Conservation (phyloP, 2,888 invertebrate species). For the Tolmerus cingulatus region DNA sequence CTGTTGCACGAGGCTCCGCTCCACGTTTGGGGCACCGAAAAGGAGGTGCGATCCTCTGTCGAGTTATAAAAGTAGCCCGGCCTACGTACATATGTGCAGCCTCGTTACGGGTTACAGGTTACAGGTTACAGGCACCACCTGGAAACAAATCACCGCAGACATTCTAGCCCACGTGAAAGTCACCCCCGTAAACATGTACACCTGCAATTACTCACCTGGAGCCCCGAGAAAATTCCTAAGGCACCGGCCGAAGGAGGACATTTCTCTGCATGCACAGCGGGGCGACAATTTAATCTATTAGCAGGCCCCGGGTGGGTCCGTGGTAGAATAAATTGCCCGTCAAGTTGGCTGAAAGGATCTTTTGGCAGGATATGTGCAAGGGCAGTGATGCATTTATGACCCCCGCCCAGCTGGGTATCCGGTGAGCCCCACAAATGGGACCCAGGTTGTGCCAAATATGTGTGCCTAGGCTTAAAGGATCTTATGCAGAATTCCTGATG, state of each 20-base stretch:
- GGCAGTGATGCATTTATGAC: constrained; percentile 7
- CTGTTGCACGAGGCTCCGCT: neutral
- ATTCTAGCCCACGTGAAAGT: neutral
- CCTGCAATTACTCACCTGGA: constrained; percentile 11
- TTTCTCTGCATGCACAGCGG: neutral
- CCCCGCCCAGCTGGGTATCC: neutral
- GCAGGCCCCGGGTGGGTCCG: neutral
- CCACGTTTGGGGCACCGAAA: neutral
- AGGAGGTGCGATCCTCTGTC: neutral
- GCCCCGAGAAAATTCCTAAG: neutral
- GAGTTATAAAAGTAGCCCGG: neutral
- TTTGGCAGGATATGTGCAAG: constrained; percentile 8
- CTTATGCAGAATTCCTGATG: constrained; percentile 28
- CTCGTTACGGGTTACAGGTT: neutral
- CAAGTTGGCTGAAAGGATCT: constrained; percentile 17
- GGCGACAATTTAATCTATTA: constrained; percentile 24
- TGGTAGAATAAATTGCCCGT: constrained; percentile 14
- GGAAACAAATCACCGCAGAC: neutral
- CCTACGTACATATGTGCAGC: neutral
- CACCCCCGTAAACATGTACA: constrained; percentile 8
- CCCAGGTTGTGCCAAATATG: constrained; percentile 21
- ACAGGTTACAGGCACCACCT: neutral
- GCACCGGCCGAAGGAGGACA: neutral
- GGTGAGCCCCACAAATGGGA: neutral
- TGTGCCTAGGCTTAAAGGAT: neutral